Conservation (phyloP, 1,140 invertebrate species). For the Tetragonula clypearis region DNA sequence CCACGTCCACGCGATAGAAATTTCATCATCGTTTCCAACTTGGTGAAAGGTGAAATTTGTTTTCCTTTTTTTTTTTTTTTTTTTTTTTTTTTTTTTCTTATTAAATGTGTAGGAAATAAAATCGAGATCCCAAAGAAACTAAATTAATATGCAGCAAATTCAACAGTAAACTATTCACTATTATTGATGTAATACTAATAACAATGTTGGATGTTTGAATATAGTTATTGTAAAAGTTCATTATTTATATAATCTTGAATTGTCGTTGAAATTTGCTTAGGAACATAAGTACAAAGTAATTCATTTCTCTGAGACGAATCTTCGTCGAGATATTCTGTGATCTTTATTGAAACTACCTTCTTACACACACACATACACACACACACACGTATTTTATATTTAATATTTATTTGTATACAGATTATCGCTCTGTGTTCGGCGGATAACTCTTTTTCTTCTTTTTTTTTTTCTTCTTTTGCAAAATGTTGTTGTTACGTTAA, state of each 20-base stretch:
- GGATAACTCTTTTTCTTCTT: neutral
- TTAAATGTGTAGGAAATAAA: neutral
- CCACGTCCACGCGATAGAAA: neutral
- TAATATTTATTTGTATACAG: neutral
- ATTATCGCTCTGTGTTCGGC: neutral
- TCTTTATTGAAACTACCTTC: neutral
- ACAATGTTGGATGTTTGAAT: constrained; percentile 1
- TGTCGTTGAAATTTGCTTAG: neutral
- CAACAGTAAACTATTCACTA: neutral
- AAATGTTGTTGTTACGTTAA: neutral
- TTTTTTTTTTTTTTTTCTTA: neutral
- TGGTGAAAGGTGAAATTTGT: neutral
- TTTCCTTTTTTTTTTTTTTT: neutral
- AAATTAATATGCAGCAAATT: neutral
- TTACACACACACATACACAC: neutral
- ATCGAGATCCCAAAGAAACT: neutral
- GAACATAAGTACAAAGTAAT: neutral
- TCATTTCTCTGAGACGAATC: neutral
- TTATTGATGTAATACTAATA: constrained; percentile 12
- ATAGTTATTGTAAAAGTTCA: neutral
- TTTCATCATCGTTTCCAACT: neutral
- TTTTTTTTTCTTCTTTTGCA: neutral
- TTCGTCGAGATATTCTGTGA: neutral
- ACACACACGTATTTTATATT: neutral
- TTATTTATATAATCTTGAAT: neutral